phyloP scores from a whole-genome alignment of 2,113 vertebrate genomes.

The Prionailurus viverrinus region DNA sequence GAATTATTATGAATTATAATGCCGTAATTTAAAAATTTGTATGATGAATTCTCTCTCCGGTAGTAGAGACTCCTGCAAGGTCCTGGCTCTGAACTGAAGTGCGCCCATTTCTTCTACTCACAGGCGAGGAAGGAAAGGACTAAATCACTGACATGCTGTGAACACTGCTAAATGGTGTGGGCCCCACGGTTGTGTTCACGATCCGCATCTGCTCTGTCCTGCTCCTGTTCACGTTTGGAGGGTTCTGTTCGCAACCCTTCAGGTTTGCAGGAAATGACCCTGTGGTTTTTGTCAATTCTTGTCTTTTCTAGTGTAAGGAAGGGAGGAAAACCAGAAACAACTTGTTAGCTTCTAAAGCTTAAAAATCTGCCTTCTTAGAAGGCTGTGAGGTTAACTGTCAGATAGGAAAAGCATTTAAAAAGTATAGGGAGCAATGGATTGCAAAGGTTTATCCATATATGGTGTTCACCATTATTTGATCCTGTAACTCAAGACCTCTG shows the following conservation, averaged over 20 bases:
- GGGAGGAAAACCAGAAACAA: background rate
- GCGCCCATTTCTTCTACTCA: background rate
- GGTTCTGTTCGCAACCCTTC: background rate
- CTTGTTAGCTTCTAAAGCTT: background rate
- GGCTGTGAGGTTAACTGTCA: background rate
- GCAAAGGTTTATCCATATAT: background rate
- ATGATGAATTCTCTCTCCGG: background rate
- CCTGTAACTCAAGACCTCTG: background rate
- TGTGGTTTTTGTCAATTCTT: background rate
- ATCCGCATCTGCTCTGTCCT: background rate
- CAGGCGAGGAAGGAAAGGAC: background rate
- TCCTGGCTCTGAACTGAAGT: background rate
- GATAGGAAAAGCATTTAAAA: background rate
- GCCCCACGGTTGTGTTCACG: background rate
- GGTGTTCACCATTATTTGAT: background rate
- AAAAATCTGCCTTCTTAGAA: background rate
- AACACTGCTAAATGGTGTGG: background rate
- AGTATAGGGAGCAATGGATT: background rate
- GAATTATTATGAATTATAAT: background rate
- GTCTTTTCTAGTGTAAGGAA: background rate
- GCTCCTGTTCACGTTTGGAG: background rate
- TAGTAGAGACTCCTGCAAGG: background rate
- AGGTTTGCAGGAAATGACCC: background rate
- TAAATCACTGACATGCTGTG: background rate
- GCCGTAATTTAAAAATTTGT: background rate